These are phyloP conservation scores for Drosophila recens DNA, from an alignment of 2,888 invertebrate genomes.

Conservation along the genomic window DNA sequence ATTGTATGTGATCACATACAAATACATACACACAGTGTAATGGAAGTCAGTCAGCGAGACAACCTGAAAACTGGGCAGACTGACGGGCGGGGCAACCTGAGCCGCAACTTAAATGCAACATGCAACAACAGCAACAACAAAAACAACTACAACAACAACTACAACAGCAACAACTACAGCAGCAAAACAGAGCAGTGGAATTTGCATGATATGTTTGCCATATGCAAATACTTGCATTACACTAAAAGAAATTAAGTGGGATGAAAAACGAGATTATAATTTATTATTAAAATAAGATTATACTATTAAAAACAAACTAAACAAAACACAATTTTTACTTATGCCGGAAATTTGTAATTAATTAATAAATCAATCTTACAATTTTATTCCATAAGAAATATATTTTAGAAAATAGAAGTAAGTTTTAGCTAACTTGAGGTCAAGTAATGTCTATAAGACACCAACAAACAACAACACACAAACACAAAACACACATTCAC, in stretches of 20 bases:
- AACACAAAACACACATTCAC: too few species aligned
- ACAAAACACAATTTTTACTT: too few species aligned
- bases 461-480: too few species aligned
- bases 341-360: too few species aligned
- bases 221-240: conserved; percentile 64
- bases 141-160: conserved; percentile 17
- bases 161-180: conserved; percentile 19
- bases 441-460: too few species aligned
- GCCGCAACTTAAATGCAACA: conserved; percentile 21
- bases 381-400: too few species aligned
- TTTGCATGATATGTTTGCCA: conserved; percentile 74
- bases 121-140: conserved; percentile 22
- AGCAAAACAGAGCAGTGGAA: conserved; percentile 49
- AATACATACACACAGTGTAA: conserved; percentile 6
- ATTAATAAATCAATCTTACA: too few species aligned
- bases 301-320: neutral
- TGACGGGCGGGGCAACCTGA: conserved; percentile 31
- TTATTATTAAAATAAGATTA: neutral
- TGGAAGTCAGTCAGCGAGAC: conserved; percentile 17
- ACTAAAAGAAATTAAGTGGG: conserved; percentile 41
- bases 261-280: neutral
- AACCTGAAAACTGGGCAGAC: conserved; percentile 13
- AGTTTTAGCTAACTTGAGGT: too few species aligned
- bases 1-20: neutral
- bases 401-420: too few species aligned